Evolutionary conservation across 1,140 invertebrate genomes (phyloP).

Genomic region (Theocolax elegans): DNA sequence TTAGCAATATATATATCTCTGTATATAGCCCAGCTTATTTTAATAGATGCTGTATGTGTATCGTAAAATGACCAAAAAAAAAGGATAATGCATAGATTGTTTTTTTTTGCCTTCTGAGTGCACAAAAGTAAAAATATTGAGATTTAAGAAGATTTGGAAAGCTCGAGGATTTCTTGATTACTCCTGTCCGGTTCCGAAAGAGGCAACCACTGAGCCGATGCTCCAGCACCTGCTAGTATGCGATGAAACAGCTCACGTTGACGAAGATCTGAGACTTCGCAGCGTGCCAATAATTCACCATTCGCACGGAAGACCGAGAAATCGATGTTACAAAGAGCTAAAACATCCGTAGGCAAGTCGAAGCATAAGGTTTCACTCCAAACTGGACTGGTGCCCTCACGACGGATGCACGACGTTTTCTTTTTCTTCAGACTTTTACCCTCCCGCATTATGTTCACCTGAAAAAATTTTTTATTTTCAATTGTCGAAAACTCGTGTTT

Average conservation of each 20-base stretch:
- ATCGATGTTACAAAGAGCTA: conserved; percentile 68
- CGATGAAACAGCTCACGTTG: conserved; percentile 70
- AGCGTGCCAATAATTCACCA: conserved; percentile 68
- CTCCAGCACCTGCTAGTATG: conserved; percentile 69
- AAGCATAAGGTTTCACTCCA: conserved; percentile 91
- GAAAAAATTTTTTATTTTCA: too few relatives aligned
- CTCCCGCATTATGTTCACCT: conserved; percentile 79
- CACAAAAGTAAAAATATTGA: too few relatives aligned
- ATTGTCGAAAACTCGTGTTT: too few relatives aligned
- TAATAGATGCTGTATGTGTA: too few relatives aligned
- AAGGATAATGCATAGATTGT: too few relatives aligned
- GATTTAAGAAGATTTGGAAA: conserved; percentile 8
- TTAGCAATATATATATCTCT: too few relatives aligned
- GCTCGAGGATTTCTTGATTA: not conserved
- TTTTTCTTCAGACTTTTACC: conserved; percentile 85
- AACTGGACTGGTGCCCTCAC: conserved; percentile 85
- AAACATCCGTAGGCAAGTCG: conserved; percentile 75
- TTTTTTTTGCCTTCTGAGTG: too few relatives aligned
- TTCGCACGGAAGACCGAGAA: conserved; percentile 70
- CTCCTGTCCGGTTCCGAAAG: conserved; percentile 56
- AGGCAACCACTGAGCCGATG: conserved; percentile 70
- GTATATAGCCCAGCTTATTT: too few relatives aligned
- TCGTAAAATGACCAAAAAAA: too few relatives aligned
- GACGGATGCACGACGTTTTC: conserved; percentile 89
- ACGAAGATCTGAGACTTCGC: conserved; percentile 65